phyloP scores from a whole-genome alignment of 2,888 invertebrate genomes.

The Dendrolimus houi region DNA sequence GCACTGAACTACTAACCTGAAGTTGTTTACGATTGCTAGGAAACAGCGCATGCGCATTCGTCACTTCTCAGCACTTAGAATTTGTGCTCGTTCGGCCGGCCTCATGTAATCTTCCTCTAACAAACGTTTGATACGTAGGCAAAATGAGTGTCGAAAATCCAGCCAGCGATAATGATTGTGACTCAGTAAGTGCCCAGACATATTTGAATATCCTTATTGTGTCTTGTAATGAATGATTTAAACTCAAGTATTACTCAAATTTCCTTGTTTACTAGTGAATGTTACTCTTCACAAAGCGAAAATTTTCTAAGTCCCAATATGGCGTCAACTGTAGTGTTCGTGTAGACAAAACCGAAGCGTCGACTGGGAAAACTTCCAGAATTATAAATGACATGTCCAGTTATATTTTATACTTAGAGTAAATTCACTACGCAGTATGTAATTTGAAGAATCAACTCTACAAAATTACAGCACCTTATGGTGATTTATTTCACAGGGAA shows the following conservation, averaged over 20 bases:
- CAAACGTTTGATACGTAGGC: slow-evolving; percentile 68
- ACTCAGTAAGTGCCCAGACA: slow-evolving; percentile 74
- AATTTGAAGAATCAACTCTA: slow-evolving; percentile 1
- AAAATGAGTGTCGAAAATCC: slow-evolving; percentile 82
- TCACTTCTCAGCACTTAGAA: slow-evolving; percentile 77
- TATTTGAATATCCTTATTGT: slow-evolving; percentile 17
- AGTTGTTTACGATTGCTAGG: slow-evolving; percentile 29
- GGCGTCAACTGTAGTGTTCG: slow-evolving; percentile 87
- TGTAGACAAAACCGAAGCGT: slow-evolving; percentile 54
- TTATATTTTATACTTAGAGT: slow-evolving; percentile 1
- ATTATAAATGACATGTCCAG: slow-evolving; percentile 9
- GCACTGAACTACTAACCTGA: slow-evolving; percentile 25
- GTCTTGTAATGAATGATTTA: slow-evolving; percentile 19
- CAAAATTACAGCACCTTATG: slow-evolving; percentile 11
- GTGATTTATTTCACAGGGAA: slow-evolving; percentile 45
- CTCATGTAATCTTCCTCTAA: slow-evolving; percentile 53
- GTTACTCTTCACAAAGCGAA: slow-evolving; percentile 58
- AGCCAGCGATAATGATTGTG: slow-evolving; percentile 73
- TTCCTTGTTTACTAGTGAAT: slow-evolving; percentile 69
- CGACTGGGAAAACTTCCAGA: slow-evolving; percentile 24
- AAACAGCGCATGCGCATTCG: slow-evolving; percentile 78
- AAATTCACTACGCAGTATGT: slow-evolving; percentile 1
- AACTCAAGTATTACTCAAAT: slow-evolving; percentile 12
- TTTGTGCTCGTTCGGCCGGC: slow-evolving; percentile 45
- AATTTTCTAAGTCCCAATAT: slow-evolving; percentile 89